A percentile compares a stretch with the other conserved stretches of the same genome.
These are phyloP conservation scores for Apeltes quadracus DNA, from an alignment of 2,113 vertebrate genomes.

Conservation along the genomic window DNA sequence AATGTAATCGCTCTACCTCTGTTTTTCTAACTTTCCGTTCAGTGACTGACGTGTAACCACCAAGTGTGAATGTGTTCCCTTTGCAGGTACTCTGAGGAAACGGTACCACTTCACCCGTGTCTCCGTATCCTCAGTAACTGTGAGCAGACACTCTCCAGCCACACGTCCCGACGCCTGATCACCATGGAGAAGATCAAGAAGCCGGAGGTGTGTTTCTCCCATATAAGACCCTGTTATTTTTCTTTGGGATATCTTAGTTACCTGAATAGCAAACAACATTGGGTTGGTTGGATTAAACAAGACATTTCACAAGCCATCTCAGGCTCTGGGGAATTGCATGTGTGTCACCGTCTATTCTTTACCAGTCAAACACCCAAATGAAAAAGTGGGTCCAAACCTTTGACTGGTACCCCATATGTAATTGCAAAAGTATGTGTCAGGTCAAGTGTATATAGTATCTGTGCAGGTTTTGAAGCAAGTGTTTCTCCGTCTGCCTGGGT, in stretches of 20 bases:
- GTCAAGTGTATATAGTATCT: slow-evolving; percentile 30
- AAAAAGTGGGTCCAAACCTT: slow-evolving; percentile 21
- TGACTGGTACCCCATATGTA: slow-evolving; percentile 16
- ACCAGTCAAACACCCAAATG: too few species aligned
- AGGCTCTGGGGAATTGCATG: not conserved
- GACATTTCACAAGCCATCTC: not conserved
- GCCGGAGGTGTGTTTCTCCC: slow-evolving; percentile 84
- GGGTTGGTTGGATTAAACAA: not conserved
- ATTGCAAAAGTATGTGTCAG: slow-evolving; percentile 33
- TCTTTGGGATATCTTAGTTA: not conserved
- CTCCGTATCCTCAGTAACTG: slow-evolving; percentile 94
- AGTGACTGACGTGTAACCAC: slow-evolving; percentile 4
- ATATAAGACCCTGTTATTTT: not conserved
- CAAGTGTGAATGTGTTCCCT: slow-evolving; percentile 7
- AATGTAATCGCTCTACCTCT: not conserved
- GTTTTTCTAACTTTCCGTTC: not conserved
- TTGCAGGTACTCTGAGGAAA: slow-evolving; percentile 91
- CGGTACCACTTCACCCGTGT: slow-evolving; percentile 90
- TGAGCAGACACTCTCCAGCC: slow-evolving; percentile 94
- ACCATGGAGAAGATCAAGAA: slow-evolving; percentile 97
- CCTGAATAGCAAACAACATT: not conserved
- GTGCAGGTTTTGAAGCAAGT: slow-evolving; percentile 43
- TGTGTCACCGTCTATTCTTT: too few species aligned
- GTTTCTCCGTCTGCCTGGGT: slow-evolving; percentile 49
- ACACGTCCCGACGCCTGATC: slow-evolving; percentile 93